Evolutionary conservation across 2,888 invertebrate genomes (phyloP), one percentile per base, ranked within the genome.

Genomic region (Drosophila planitibia): DNA sequence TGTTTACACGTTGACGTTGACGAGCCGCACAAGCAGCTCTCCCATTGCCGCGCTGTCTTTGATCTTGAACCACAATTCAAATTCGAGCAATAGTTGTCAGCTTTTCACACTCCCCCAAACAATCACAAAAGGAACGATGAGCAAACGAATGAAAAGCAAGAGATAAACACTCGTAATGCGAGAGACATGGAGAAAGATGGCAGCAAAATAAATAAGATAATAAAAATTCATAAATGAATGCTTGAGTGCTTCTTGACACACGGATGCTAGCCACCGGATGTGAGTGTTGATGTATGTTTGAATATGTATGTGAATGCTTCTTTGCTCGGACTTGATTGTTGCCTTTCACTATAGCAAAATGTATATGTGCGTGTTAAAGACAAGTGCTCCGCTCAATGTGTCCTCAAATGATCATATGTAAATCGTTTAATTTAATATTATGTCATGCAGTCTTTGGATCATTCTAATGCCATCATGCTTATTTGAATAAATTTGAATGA

Each of bases 151-250:
- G n/a, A n/a, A 51, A 22, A 49, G 30, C 4, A 14, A 51, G 28
- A 32, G 54, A 41, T 30, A 25, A 35, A 57, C 19, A 28, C 28
- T 30, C 25, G 14, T 52, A 35, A 59, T n/a, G 44, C 59, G 4
- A 47, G 37, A 49, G 32, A 60, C 60, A 77, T 32, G 16, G 12
- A 49, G 37, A 63, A 47, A 59, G 41, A 30, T 64, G 66, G 19
- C 55, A 61, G 58, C n/a, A 28, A 59, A 52, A 65, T 58, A 73
- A 59, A 76, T 59, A 67, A 75, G 63, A 83, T 83, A 74, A 86
- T 89, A 89, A 89, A 83, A 90, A 85, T 83, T 83, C 89, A 90
- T 90, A 85, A 90, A 86, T 90, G 70, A 83, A 89, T 86, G 89
- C 85, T 76, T 72, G 78, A 85, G 84, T 65, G 84, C 83, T 59